A percentile compares a stretch with the other conserved stretches of the same genome.
These are phyloP conservation scores for Sylvia atricapilla DNA, from an alignment of 2,113 vertebrate genomes.

Conservation along the genomic window DNA sequence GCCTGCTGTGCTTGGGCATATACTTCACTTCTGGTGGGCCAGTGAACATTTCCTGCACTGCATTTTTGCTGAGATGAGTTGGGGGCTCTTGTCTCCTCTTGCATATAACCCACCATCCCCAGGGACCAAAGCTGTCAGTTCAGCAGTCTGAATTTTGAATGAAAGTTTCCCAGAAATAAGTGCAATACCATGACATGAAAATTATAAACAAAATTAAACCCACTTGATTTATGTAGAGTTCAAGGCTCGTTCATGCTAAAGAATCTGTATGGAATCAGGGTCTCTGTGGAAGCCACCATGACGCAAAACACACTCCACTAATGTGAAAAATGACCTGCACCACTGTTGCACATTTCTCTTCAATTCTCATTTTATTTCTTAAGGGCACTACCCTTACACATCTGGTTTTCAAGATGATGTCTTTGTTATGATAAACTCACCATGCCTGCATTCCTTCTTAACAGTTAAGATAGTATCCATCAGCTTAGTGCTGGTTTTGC, in stretches of 20 bases:
- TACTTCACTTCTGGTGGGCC: not conserved
- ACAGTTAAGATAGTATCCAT: not conserved
- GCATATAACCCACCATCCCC: not conserved
- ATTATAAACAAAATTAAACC: not conserved
- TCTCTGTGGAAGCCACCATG: not conserved
- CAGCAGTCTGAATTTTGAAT: not conserved
- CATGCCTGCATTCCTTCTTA: not conserved
- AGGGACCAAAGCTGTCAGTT: not conserved
- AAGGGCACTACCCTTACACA: not conserved
- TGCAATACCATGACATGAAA: rapidly evolving
- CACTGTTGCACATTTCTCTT: not conserved
- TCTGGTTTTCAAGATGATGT: not conserved
- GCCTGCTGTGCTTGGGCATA: not conserved
- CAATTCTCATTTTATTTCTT: not conserved
- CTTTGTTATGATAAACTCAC: not conserved
- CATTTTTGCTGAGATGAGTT: not conserved
- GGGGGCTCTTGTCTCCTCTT: not conserved
- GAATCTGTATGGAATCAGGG: not conserved
- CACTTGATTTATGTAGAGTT: not conserved
- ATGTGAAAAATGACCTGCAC: not conserved
- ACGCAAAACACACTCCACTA: not conserved
- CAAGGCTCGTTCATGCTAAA: not conserved
- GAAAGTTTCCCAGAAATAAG: not conserved
- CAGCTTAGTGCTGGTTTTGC: not conserved
- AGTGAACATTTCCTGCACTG: not conserved